Base-by-base conservation (phyloP, 2,113 vertebrate species). In the Plestiodon gilberti region DNA sequence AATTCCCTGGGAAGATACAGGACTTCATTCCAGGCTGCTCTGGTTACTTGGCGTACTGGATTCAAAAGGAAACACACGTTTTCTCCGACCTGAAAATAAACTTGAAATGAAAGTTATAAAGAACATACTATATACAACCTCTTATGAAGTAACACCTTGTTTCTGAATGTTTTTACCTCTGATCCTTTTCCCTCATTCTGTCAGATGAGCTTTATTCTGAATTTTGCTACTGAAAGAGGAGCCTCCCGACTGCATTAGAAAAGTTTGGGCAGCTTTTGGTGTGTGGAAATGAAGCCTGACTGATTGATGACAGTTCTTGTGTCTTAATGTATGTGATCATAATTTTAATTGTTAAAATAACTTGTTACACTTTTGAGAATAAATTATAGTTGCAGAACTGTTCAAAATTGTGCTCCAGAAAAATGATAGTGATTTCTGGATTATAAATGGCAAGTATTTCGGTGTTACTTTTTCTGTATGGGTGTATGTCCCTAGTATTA, bases 21-120 rank as follows among this genome's bases (percentile, higher is more conserved):
- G 96, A 96, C 92, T 96, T 96, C 76, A 92, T 92, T 91, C 96
- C 96, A 76, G 95, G 95, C 86, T 90, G 83, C 33, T 93, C 90
- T 55, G 93, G 94, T 64, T 96, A 96, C 87, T 89, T 94, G 85
- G 94, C 93, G 28, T 96, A 95, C 80, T 94, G 94, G 86, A 88
- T 93, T 93, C 94, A 95, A 88, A 89, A 92, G 84, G 94, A 96
- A 89, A 95, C 91, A 64, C 92, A 89, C 35, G 86, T 93, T 55
- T 87, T 84, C 30, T 93, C 91, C 80, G 82, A 85, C 85, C 87
- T 91, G 87, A 94, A 94, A 92, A 93, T 84, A 62, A 91, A 89
- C 75, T 87, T 92, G 78, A 93, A 92, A 61, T 91, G 76, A 59
- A 95, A 95, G 83, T 88, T 15, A 48, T 93, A 89, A 95, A 33